Conservation (phyloP, 2,113 vertebrate genomes). For the Emydocephalus ijimae region DNA sequence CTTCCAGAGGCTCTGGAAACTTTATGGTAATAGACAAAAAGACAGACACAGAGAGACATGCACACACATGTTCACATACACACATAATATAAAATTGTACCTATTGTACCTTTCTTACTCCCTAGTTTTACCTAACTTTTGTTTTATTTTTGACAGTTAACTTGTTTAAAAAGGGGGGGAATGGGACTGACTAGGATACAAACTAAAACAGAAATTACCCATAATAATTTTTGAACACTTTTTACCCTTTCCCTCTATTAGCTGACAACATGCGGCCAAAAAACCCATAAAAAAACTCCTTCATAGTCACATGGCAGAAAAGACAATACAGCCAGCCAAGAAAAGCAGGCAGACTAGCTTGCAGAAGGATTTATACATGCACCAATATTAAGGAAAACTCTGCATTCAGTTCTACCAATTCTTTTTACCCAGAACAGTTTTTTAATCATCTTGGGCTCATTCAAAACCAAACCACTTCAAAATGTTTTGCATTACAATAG, state of each 20-base stretch:
- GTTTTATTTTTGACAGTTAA: no score
- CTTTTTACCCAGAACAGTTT: not conserved
- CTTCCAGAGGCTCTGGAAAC: no score
- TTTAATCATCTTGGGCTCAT: not conserved
- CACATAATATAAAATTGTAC: no score
- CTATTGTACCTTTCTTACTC: no score
- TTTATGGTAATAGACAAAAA: no score
- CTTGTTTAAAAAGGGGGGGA: no score
- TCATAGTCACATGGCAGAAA: not conserved
- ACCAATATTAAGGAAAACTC: not conserved
- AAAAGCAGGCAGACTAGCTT: not conserved
- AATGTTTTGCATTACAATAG: not conserved
- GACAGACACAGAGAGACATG: no score
- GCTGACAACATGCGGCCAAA: not conserved
- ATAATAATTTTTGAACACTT: not conserved
- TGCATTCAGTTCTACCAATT: not conserved
- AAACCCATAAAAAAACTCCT: not conserved
- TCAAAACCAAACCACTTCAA: not conserved
- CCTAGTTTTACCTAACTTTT: no score
- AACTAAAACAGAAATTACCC: not conserved
- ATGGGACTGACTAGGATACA: not conserved
- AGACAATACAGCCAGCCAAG: not conserved
- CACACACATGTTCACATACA: no score
- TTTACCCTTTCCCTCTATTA: not conserved
- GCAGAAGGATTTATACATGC: not conserved